Evolutionary conservation across 2,888 invertebrate genomes (phyloP), one percentile per base, ranked within the genome.

Genomic region (Ypsolopha scabrella): DNA sequence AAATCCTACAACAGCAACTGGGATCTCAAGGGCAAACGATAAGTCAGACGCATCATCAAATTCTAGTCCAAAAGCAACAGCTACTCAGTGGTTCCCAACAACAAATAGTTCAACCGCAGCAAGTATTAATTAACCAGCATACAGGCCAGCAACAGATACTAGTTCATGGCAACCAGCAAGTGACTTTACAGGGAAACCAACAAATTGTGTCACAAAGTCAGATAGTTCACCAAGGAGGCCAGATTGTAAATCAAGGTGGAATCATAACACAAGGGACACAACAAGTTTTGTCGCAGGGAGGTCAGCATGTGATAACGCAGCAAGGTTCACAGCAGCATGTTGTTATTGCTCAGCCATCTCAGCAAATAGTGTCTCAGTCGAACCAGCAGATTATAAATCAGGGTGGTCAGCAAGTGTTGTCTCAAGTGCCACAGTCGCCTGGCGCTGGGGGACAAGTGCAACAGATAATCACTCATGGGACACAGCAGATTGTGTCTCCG

Each of bases 1-100:
- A 91, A 60, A 82, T 90, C 36, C 80, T 91, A 34, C 88, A 90
- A 67, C 91, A 91, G 59, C 68, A 88, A 63, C 64, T 90, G 71
- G 83, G 85, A 24, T 76, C 85, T 33, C 89, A 88, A 71, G 86
- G 75, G 51, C 90, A 77, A 66, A 72, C 80, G 38, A 71, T 88
- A 43, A 77, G 73, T 36, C 88, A 88, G 59, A 86, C 88, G 6
- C 83, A 80, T 55, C 86, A 82, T 64, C 88, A 79, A 60, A 83
- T 86, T 60, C 61, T 86, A 24, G 85, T 86, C 9, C 87, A 86
- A 60, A 88, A 88, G 56, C 90, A 90, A 58, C 91, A 90, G 57
- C 80, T 89, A 8, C 72, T 89, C 3, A 89, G 88, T 61, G 85
- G 79, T 43, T 78, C 88, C 1, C 87, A 87, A 53, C 87, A 87